Percentiles rank a stretch among this genome's conserved stretches.
phyloP scores from a whole-genome alignment of 2,888 invertebrate genomes.

The Clitarchus hookeri region DNA sequence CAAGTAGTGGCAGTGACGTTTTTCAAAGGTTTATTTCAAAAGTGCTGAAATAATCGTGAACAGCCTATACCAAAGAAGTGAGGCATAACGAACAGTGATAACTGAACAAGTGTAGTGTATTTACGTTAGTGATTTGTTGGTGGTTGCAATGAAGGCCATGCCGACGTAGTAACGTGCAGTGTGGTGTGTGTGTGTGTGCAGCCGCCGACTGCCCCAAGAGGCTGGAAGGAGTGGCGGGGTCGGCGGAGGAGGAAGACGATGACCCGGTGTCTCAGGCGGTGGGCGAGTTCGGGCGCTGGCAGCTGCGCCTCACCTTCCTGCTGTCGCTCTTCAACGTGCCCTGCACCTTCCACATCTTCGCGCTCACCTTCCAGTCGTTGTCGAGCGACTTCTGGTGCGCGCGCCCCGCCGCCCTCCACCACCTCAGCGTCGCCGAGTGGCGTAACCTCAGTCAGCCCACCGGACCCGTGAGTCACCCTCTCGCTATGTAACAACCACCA shows the following conservation, averaged over 20 bases:
- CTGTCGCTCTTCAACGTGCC: conserved; percentile 77
- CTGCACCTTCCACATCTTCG: conserved; percentile 80
- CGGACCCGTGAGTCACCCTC: too few species aligned
- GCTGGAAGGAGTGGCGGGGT: background rate
- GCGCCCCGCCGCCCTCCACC: conserved; percentile 56
- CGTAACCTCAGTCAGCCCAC: conserved; percentile 64
- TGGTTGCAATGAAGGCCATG: too few species aligned
- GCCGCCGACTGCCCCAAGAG: background rate
- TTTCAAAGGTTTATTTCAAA: too few species aligned
- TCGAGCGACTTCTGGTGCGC: conserved; percentile 72
- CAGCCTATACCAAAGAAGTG: too few species aligned
- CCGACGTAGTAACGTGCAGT: too few species aligned
- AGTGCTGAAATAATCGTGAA: too few species aligned
- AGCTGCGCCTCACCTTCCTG: conserved; percentile 72
- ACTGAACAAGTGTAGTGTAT: too few species aligned
- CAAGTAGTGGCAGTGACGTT: too few species aligned
- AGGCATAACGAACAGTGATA: too few species aligned
- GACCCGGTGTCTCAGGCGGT: conserved; percentile 71
- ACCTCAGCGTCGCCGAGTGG: conserved; percentile 64
- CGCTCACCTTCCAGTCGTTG: conserved; percentile 73
- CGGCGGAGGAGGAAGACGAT: conserved; percentile 35
- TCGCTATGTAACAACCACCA: too few species aligned
- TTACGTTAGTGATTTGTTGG: too few species aligned
- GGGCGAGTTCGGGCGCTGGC: conserved; percentile 79
- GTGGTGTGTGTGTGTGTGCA: background rate